Percentiles rank a stretch among this genome's conserved stretches.
Evolutionary conservation across 2,888 invertebrate species (phyloP).

Genomic region (Polydrusus tereticollis): DNA sequence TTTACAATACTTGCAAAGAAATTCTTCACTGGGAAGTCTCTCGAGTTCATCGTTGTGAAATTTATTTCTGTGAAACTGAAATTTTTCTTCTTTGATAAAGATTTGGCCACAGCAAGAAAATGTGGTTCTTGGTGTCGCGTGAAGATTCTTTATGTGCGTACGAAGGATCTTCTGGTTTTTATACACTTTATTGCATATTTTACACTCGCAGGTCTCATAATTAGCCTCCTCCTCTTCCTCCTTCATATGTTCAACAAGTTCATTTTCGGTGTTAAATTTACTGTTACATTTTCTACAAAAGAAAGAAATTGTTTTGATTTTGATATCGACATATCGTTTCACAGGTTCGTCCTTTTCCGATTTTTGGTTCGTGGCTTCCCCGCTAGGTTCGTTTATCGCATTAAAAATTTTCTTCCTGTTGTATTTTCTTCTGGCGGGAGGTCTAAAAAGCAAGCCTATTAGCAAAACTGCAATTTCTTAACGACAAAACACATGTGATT

Average conservation of each 20-base stretch:
- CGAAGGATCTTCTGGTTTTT: slow-evolving; percentile 44
- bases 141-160: slow-evolving; percentile 44
- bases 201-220: slow-evolving; percentile 32
- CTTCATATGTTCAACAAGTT: slow-evolving; percentile 38
- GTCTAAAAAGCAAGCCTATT: background rate
- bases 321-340: slow-evolving; percentile 16
- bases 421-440: background rate
- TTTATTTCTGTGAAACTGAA: slow-evolving; percentile 27
- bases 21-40: slow-evolving; percentile 2
- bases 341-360: slow-evolving; percentile 7
- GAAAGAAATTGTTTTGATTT: slow-evolving; percentile 37
- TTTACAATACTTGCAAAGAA: slow-evolving; percentile 35
- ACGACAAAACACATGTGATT: no score
- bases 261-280: slow-evolving; percentile 48
- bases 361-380: background rate
- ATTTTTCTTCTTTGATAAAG: slow-evolving; percentile 22
- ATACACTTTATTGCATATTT: slow-evolving; percentile 47
- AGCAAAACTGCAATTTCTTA: no score
- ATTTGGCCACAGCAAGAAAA: slow-evolving; percentile 28
- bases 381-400: background rate
- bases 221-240: background rate
- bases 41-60: slow-evolving; percentile 42
- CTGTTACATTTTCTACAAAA: slow-evolving; percentile 39
- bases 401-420: slow-evolving; percentile 8
- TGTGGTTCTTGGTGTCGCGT: slow-evolving; percentile 16